phyloP scores from a whole-genome alignment of 1,140 invertebrate genomes.

The Drosophila nigromelanica region DNA sequence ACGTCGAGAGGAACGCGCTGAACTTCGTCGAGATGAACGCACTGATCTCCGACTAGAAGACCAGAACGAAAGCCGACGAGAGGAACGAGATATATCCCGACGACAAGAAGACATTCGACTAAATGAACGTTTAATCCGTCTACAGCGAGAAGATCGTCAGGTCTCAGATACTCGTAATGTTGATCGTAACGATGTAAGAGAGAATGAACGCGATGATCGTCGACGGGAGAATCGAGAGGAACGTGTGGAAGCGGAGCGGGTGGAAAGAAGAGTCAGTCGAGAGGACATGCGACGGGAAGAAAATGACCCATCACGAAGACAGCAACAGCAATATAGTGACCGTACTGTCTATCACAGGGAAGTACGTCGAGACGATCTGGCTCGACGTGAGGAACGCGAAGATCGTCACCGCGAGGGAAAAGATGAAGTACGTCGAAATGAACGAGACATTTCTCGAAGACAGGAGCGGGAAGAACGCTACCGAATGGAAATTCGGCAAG shows the following conservation, averaged over 20 bases:
- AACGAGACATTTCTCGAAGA: not conserved
- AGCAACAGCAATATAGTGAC: too few species aligned
- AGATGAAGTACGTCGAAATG: not conserved
- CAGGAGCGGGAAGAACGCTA: conserved; percentile 5
- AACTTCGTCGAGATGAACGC: conserved; percentile 4
- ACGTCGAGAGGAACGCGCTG: not conserved
- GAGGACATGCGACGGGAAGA: too few species aligned
- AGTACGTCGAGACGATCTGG: too few species aligned
- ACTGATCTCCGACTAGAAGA: not conserved
- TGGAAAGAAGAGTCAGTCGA: too few species aligned
- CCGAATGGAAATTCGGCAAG: not conserved
- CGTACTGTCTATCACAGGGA: too few species aligned
- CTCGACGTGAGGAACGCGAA: not conserved
- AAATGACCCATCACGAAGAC: too few species aligned
- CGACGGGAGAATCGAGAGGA: not conserved
- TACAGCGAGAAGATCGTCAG: not conserved
- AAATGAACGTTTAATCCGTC: not conserved
- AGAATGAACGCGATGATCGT: not conserved
- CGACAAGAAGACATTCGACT: not conserved
- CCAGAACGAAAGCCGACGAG: too few species aligned
- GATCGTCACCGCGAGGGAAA: not conserved
- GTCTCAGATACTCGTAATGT: not conserved
- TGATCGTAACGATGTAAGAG: not conserved
- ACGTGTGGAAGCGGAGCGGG: conserved; percentile 3
- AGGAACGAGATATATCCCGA: too few species aligned